Percentiles rank a stretch among this genome's conserved stretches.
Conservation (phyloP, 2,888 invertebrate genomes). For the Oscheius sp. region DNA sequence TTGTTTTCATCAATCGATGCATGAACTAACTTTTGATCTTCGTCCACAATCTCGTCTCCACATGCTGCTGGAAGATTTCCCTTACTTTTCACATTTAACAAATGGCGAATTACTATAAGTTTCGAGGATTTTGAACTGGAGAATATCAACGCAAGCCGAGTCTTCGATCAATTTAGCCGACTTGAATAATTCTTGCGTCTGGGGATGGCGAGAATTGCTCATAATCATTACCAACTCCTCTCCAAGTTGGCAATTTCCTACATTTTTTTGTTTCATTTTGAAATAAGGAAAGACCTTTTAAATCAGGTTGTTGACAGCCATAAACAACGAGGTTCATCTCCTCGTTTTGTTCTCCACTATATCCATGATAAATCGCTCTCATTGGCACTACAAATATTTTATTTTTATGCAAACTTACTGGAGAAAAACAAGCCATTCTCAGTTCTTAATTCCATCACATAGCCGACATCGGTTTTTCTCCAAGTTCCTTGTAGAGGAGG, state of each 20-base stretch:
- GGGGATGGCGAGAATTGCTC: slow-evolving; percentile 58
- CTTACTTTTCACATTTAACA: no score
- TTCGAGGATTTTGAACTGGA: slow-evolving; percentile 50
- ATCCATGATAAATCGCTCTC: slow-evolving; percentile 54
- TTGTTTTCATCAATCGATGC: slow-evolving; percentile 55
- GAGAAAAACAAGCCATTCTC: slow-evolving; percentile 24
- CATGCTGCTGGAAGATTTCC: slow-evolving; percentile 41
- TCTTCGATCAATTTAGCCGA: slow-evolving; percentile 59
- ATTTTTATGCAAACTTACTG: slow-evolving; percentile 11
- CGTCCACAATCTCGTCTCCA: slow-evolving; percentile 55
- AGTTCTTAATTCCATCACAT: slow-evolving; percentile 37
- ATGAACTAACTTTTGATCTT: slow-evolving; percentile 58
- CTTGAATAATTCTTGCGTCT: slow-evolving; percentile 54
- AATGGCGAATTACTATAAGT: slow-evolving; percentile 60
- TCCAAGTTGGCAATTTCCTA: slow-evolving; percentile 45
- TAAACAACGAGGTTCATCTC: slow-evolving; percentile 59
- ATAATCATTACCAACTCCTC: slow-evolving; percentile 52
- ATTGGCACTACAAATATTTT: slow-evolving; percentile 39
- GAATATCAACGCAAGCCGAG: slow-evolving; percentile 54
- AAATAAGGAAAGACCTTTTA: slow-evolving; percentile 30
- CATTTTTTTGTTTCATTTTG: background rate
- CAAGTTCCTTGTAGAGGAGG: slow-evolving; percentile 41
- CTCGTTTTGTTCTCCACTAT: slow-evolving; percentile 57
- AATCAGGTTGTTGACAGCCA: slow-evolving; percentile 43
- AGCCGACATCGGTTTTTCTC: slow-evolving; percentile 41